Percentiles rank a stretch among this genome's conserved stretches.
These are phyloP conservation scores for Drosophila nasuta DNA, from an alignment of 1,140 invertebrate genomes.

Conservation along the genomic window DNA sequence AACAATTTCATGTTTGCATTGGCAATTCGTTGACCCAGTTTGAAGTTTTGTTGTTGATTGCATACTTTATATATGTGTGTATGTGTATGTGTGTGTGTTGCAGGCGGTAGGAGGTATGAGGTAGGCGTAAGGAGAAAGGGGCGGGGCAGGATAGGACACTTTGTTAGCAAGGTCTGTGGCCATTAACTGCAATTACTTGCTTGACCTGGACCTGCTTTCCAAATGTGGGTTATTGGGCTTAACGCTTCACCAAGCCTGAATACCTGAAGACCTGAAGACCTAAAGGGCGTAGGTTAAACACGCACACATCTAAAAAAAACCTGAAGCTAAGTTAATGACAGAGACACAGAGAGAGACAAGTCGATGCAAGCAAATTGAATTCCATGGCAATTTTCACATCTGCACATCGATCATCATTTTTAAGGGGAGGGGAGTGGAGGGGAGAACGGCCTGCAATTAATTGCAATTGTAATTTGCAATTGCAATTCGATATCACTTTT, in stretches of 20 bases:
- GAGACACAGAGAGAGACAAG: not conserved
- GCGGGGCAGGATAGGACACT: slow-evolving; percentile 19
- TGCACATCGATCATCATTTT: slow-evolving; percentile 32
- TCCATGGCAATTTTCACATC: slow-evolving; percentile 8
- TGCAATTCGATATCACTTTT: slow-evolving; percentile 40
- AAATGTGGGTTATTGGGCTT: slow-evolving; percentile 37
- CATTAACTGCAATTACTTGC: slow-evolving; percentile 65
- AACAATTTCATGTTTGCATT: slow-evolving; percentile 72
- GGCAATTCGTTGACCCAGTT: slow-evolving; percentile 77
- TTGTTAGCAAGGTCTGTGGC: slow-evolving; percentile 21
- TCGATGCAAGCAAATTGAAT: slow-evolving; percentile 27
- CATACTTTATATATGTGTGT: slow-evolving; percentile 53
- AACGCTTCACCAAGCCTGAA: not conserved
- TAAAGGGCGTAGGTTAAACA: slow-evolving; percentile 7
- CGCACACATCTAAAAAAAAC: slow-evolving; percentile 28
- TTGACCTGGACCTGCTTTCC: slow-evolving; percentile 26
- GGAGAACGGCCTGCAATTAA: slow-evolving; percentile 16
- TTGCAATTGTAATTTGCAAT: slow-evolving; percentile 32
- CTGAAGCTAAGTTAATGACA: slow-evolving; percentile 27
- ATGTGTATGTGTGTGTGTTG: slow-evolving; percentile 16
- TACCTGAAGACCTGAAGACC: not conserved
- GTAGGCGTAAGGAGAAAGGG: no score
- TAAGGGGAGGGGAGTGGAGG: no score
- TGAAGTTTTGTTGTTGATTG: slow-evolving; percentile 69
- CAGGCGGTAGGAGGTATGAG: no score